Evolutionary conservation across 2,113 vertebrate genomes (phyloP), one percentile per base, ranked within the genome.

Genomic region (Oncorhynchus keta): DNA sequence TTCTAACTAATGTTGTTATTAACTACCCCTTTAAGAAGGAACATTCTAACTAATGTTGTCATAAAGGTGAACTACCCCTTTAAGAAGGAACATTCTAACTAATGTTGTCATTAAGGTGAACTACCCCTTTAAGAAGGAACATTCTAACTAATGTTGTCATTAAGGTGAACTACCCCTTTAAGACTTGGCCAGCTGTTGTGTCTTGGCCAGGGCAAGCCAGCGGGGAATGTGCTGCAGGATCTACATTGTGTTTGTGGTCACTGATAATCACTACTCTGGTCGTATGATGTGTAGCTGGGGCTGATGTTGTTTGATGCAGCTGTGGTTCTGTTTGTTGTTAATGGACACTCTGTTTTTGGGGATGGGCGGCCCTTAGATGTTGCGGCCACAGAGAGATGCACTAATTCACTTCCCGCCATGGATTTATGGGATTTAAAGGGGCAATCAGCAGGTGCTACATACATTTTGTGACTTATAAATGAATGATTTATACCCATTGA

Each of bases 141-240:
- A 9, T 11, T 45, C 39, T 11, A 45, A 45, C 39, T 45, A 45
- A 12, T 45, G 9, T 45, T 45, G 39, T 45, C 39, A 45, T 45
- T 45, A 11, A 45, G 2, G 0, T 11, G 39, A 45, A 45, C 39
- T 11, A 45, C 55, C 55, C 20, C 55, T 75, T 79, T 76, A 76
- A 84, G 74, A 82, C 79, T 20, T 87, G 78, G 72, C 78, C 83
- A 84, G 81, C 78, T 88, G 89, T 82, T 78, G 13, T 72, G 79
- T 16, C n/a, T 0, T 30, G 20, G 39, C n/a, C 20, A 20, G 75
- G 62, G 59, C 13, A 79, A 0, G 68, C 79, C 78, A 48, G 73
- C 39, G 80, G 80, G 80, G 80, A 70, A 75, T 67, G 45, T 70
- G 22, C 24, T n/a, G 20, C n/a, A 22, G 61, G 8, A 26, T 67